Evolutionary conservation across 2,888 invertebrate species (phyloP).

Genomic region (Digitonthophagus gazella): DNA sequence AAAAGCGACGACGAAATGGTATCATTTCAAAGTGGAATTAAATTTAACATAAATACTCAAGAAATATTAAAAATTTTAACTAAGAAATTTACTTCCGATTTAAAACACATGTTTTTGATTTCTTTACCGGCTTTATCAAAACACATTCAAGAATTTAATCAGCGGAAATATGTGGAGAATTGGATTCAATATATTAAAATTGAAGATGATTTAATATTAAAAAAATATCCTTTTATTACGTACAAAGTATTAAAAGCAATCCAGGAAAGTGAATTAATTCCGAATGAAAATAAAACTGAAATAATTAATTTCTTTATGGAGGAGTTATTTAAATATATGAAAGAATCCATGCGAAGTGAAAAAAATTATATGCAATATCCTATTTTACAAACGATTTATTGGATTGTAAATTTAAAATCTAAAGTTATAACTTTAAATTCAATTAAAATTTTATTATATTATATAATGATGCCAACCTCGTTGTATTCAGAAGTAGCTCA

Average conservation of each 20-base stretch:
- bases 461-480: constrained; percentile 63
- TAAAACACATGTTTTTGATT: neutral
- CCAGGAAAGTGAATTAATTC: constrained; percentile 39
- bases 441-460: constrained; percentile 59
- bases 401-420: constrained; percentile 51
- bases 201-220: constrained; percentile 2
- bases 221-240: constrained; percentile 1
- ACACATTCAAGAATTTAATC: constrained; percentile 8
- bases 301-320: constrained; percentile 52
- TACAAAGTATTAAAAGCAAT: constrained; percentile 27
- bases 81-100: neutral
- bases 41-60: neutral
- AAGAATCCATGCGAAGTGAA: constrained; percentile 54
- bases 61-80: neutral
- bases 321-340: constrained; percentile 52
- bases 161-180: constrained; percentile 6
- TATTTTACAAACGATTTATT: constrained; percentile 56
- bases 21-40: neutral
- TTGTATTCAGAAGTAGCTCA: constrained; percentile 58
- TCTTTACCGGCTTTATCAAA: neutral
- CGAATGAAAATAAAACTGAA: constrained; percentile 47
- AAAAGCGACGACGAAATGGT: neutral
- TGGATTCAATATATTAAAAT: constrained; percentile 11
- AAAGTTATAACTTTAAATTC: constrained; percentile 51
- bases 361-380: constrained; percentile 57